A percentile compares a stretch with the other conserved stretches of the same genome.
Evolutionary conservation across 2,888 invertebrate species (phyloP).

Genomic region (Unio pictorum): DNA sequence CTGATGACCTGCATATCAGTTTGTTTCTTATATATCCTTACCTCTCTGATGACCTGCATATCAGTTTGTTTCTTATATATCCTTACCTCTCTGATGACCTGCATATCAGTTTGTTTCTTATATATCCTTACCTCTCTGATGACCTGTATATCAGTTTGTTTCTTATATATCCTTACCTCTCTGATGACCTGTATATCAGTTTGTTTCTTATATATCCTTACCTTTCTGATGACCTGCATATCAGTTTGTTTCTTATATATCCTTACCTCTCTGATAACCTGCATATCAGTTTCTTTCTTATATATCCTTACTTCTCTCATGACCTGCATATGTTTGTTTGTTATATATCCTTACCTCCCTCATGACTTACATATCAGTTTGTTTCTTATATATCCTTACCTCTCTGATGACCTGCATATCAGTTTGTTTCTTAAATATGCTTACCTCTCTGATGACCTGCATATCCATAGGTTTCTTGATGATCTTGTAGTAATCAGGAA

Average conservation of each 20-base stretch:
- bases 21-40: slow-evolving; percentile 17
- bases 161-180: slow-evolving; percentile 80
- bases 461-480: slow-evolving; percentile 96
- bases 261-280: slow-evolving; percentile 56
- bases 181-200: slow-evolving; percentile 76
- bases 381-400: slow-evolving; percentile 30
- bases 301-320: slow-evolving; percentile 81
- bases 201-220: slow-evolving; percentile 86
- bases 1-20: slow-evolving; percentile 89
- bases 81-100: slow-evolving; percentile 86
- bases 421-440: background rate
- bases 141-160: slow-evolving; percentile 82
- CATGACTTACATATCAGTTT: slow-evolving; percentile 89
- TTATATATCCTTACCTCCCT: slow-evolving; percentile 77
- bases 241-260: slow-evolving; percentile 92
- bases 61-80: slow-evolving; percentile 73
- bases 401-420: slow-evolving; percentile 96
- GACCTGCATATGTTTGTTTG: slow-evolving; percentile 82
- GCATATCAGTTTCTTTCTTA: background rate
- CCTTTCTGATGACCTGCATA: background rate
- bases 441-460: slow-evolving; percentile 89
- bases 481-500: slow-evolving; percentile 95
- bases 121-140: slow-evolving; percentile 78
- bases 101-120: slow-evolving; percentile 95
- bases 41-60: slow-evolving; percentile 92